These are phyloP conservation scores for Papilio xuthus DNA, from an alignment of 1,140 invertebrate genomes.

Conservation along the genomic window DNA sequence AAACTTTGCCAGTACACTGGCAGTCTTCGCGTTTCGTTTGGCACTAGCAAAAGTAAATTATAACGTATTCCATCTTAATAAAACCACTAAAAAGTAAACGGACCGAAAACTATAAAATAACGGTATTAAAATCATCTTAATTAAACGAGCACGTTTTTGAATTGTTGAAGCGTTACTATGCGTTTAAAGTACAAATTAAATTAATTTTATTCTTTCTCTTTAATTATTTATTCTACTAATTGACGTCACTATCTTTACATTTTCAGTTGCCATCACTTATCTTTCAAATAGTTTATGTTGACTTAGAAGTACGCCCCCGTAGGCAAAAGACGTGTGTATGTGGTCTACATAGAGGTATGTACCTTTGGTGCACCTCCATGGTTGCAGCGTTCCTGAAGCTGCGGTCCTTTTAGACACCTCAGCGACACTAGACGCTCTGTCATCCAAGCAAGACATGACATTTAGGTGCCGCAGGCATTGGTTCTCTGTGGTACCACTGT, in stretches of 20 bases:
- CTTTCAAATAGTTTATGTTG: not conserved
- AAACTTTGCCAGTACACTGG: conserved; percentile 31
- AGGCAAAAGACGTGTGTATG: too few species aligned
- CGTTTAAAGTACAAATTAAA: not conserved
- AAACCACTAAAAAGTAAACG: conserved; percentile 13
- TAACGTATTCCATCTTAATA: conserved; percentile 26
- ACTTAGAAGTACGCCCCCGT: not conserved
- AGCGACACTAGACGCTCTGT: too few species aligned
- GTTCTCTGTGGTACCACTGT: too few species aligned
- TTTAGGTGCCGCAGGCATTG: too few species aligned
- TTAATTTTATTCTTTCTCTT: not conserved
- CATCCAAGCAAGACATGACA: too few species aligned
- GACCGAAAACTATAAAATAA: conserved; percentile 21
- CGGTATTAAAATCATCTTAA: conserved; percentile 7
- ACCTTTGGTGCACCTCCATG: too few species aligned
- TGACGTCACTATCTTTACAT: not conserved
- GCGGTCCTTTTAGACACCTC: too few species aligned
- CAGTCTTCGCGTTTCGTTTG: conserved; percentile 30
- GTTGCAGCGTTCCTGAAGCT: too few species aligned
- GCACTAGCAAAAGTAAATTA: conserved; percentile 22
- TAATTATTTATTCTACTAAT: not conserved
- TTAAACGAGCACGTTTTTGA: not conserved
- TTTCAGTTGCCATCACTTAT: not conserved
- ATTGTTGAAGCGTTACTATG: not conserved
- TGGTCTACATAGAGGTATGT: too few species aligned